A percentile compares a stretch with the other conserved stretches of the same genome.
Evolutionary conservation across 2,797 vertebrate genomes (phyloP).

Genomic region (Myotis planiceps): DNA sequence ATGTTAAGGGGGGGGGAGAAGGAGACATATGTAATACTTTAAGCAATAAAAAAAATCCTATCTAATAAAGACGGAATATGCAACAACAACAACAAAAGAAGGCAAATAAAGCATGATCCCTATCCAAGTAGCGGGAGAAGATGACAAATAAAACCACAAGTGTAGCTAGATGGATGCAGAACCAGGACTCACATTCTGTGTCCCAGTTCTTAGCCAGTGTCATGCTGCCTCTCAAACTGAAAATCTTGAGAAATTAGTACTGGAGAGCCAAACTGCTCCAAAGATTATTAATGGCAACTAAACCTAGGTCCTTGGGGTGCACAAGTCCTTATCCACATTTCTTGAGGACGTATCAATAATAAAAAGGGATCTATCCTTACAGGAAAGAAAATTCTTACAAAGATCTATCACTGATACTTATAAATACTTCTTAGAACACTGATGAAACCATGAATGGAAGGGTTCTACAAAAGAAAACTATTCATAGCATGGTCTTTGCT

Average conservation of each 20-base stretch:
- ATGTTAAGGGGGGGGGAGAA: accelerated
- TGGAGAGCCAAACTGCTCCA: neutral
- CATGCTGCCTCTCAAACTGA: neutral
- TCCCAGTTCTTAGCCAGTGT: neutral
- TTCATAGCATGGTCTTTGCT: neutral
- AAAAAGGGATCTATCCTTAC: neutral
- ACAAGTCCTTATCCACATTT: constrained; percentile 13
- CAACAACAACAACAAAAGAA: neutral
- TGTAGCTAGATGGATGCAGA: neutral
- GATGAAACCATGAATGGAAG: constrained; percentile 31
- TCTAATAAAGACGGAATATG: no score
- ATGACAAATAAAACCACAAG: constrained; percentile 8
- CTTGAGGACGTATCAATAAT: neutral
- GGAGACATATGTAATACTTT: no score
- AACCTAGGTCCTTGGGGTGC: neutral
- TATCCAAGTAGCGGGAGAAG: neutral
- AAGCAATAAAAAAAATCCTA: no score
- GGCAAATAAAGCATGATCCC: constrained; percentile 33
- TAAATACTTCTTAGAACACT: neutral
- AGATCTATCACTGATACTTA: neutral
- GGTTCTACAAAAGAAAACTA: neutral
- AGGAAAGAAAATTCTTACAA: neutral
- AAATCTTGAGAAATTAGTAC: constrained; percentile 11
- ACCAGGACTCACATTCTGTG: neutral
- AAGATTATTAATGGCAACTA: neutral